phyloP scores from a whole-genome alignment of 1,140 invertebrate species.

The Aphelenchoides besseyi region DNA sequence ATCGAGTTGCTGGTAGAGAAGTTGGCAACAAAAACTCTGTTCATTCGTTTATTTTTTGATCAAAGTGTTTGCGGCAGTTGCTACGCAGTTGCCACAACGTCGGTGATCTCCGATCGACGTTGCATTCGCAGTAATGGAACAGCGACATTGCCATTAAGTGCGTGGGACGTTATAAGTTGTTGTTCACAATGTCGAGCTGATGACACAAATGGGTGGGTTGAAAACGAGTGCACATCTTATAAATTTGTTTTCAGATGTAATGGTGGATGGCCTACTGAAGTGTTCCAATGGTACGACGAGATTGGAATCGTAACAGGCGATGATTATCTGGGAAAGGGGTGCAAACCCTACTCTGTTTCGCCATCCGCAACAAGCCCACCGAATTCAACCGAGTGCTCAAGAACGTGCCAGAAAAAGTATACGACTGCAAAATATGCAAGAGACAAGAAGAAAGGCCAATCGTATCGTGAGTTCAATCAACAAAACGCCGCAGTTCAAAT shows the following conservation, averaged over 20 bases:
- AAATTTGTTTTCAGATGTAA: conserved; percentile 21
- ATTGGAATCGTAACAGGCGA: conserved; percentile 74
- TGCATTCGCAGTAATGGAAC: conserved; percentile 77
- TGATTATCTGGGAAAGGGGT: conserved; percentile 72
- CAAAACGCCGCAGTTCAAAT: not conserved
- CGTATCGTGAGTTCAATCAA: not conserved
- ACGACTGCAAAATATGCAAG: not conserved
- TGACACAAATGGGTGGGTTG: conserved; percentile 73
- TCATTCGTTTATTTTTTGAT: conserved; percentile 66
- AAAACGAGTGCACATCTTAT: not conserved
- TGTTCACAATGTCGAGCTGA: conserved; percentile 77
- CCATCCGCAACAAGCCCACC: not conserved
- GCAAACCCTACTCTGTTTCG: conserved; percentile 71
- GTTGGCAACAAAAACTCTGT: no score
- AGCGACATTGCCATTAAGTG: conserved; percentile 57
- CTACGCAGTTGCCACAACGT: conserved; percentile 45
- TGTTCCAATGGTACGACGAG: conserved; percentile 64
- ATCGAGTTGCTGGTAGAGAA: no score
- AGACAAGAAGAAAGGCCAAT: not conserved
- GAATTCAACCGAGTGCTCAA: not conserved
- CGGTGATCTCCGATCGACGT: conserved; percentile 76
- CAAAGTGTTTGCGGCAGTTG: conserved; percentile 64
- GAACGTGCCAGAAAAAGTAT: conserved; percentile 1
- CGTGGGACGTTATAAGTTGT: conserved; percentile 75
- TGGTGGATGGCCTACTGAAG: conserved; percentile 68